A percentile compares a stretch with the other conserved stretches of the same genome.
Evolutionary conservation across 2,113 vertebrate genomes (phyloP).

Genomic region (Meriones unguiculatus): DNA sequence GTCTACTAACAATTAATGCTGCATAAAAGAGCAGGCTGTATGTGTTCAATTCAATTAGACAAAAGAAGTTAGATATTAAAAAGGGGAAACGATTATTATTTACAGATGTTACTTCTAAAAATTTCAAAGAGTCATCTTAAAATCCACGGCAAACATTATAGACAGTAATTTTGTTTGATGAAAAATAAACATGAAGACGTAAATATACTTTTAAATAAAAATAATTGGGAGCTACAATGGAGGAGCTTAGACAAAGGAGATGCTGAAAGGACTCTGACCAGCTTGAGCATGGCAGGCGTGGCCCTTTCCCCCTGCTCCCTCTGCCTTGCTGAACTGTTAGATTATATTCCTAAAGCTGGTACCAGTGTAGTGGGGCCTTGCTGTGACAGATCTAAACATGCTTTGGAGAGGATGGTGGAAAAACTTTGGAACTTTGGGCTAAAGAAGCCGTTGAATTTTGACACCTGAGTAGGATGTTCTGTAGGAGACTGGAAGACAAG

Average conservation of each 20-base stretch:
- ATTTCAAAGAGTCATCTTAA: background rate
- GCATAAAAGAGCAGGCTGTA: background rate
- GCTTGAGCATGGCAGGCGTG: no score
- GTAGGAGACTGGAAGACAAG: no score
- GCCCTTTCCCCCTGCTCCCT: background rate
- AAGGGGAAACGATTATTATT: background rate
- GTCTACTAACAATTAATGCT: background rate
- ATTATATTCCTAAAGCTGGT: no score
- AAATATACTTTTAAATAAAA: constrained; percentile 12
- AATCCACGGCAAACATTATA: constrained; percentile 19
- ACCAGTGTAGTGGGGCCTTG: no score
- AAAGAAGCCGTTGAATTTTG: no score
- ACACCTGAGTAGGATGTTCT: no score
- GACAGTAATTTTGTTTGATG: constrained; percentile 16
- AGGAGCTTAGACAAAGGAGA: background rate
- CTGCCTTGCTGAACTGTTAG: background rate
- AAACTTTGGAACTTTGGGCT: no score
- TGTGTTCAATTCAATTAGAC: constrained; percentile 8
- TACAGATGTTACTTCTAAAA: background rate
- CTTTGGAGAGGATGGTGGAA: no score
- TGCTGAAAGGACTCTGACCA: background rate
- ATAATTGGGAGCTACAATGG: background rate
- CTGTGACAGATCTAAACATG: no score
- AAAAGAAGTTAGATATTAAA: background rate
- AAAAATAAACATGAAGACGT: background rate